Percentiles rank a stretch among this genome's conserved stretches.
phyloP scores from a whole-genome alignment of 2,888 invertebrate species.

The Calliscelio sp. region DNA sequence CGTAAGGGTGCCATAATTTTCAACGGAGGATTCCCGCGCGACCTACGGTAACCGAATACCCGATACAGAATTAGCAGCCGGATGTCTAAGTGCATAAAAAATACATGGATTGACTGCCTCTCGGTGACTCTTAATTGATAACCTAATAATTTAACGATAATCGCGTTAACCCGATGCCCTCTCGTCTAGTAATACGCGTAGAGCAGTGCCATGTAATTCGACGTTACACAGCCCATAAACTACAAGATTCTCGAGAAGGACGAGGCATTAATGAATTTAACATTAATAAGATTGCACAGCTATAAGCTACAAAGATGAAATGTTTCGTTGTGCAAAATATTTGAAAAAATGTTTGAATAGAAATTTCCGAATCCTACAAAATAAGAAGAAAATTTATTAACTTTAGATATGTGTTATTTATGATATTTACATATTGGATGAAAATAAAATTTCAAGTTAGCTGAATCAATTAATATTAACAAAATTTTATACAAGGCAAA shows the following conservation, averaged over 20 bases:
- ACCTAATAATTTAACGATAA: conserved; percentile 78
- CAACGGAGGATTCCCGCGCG: conserved; percentile 56
- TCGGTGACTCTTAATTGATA: conserved; percentile 76
- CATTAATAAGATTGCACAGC: conserved; percentile 61
- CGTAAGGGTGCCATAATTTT: conserved; percentile 80
- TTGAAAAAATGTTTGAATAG: too few species aligned
- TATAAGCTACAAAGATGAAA: conserved; percentile 43
- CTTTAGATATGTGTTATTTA: conserved; percentile 11
- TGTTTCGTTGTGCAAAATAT: conserved; percentile 43
- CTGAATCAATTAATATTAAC: neutral
- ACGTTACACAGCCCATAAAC: conserved; percentile 53
- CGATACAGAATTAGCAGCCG: conserved; percentile 64
- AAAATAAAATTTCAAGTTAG: neutral
- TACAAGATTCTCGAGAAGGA: conserved; percentile 39
- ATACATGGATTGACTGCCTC: conserved; percentile 64
- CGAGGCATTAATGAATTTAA: conserved; percentile 52
- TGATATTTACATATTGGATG: neutral
- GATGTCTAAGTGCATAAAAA: conserved; percentile 65
- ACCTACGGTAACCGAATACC: conserved; percentile 68
- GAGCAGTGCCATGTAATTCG: conserved; percentile 43
- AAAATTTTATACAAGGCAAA: neutral
- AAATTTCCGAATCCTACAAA: conserved; percentile 22
- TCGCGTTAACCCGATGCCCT: conserved; percentile 77
- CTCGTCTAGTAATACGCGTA: conserved; percentile 55
- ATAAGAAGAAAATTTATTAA: conserved; percentile 31